phyloP scores from a whole-genome alignment of 2,888 invertebrate species.

The Dromius quadrimaculatus region DNA sequence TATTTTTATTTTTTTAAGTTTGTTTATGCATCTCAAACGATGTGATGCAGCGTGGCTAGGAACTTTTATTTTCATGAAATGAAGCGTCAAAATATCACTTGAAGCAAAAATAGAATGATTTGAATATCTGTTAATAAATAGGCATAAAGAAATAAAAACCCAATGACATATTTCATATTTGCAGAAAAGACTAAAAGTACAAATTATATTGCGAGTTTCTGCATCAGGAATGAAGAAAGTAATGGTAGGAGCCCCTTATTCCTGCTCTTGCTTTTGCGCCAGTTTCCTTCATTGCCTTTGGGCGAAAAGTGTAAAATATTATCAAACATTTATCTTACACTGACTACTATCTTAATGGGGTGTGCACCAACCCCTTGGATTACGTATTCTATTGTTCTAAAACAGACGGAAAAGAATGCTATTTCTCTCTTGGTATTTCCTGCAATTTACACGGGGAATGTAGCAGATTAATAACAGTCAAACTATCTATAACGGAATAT shows the following conservation, averaged over 20 bases:
- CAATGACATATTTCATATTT: too few species aligned
- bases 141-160: too few species aligned
- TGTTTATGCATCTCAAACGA: too few species aligned
- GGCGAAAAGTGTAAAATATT: constrained; percentile 60
- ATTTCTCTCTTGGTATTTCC: constrained; percentile 19
- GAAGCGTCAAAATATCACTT: too few species aligned
- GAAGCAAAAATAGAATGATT: too few species aligned
- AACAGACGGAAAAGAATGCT: constrained; percentile 17
- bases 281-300: constrained; percentile 7
- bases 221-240: background rate
- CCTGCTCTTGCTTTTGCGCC: background rate
- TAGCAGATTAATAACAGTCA: too few species aligned
- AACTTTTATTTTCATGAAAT: too few species aligned
- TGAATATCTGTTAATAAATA: too few species aligned
- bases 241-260: background rate
- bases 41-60: too few species aligned
- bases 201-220: too few species aligned
- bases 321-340: constrained; percentile 59
- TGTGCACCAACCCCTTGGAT: constrained; percentile 17
- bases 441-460: constrained; percentile 17
- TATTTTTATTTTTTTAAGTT: too few species aligned
- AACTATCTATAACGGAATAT: constrained; percentile 14
- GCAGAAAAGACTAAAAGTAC: background rate
- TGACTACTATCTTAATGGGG: constrained; percentile 44
- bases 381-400: constrained; percentile 41